These are phyloP conservation scores for Pseudomyrmex gracilis DNA, from an alignment of 1,140 invertebrate genomes.

Conservation along the genomic window DNA sequence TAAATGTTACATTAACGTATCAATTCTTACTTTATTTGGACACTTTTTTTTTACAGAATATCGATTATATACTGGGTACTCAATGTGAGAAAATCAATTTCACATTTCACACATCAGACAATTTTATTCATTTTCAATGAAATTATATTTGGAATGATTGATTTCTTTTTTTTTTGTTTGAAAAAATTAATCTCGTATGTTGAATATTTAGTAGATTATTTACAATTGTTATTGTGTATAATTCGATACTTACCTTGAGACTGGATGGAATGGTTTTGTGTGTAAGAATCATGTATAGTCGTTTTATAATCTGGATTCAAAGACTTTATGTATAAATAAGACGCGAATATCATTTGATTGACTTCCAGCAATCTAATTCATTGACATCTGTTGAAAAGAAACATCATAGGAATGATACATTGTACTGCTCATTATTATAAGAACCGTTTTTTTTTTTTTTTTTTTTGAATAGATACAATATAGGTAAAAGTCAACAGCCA, in stretches of 20 bases:
- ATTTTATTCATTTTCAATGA: slow-evolving; percentile 68
- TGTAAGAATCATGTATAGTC: slow-evolving; percentile 67
- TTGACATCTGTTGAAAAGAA: slow-evolving; percentile 68
- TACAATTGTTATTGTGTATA: slow-evolving; percentile 57
- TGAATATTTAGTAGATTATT: slow-evolving; percentile 21
- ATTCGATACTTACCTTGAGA: slow-evolving; percentile 72
- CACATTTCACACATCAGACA: slow-evolving; percentile 65
- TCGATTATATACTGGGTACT: slow-evolving; percentile 44
- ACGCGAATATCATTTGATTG: slow-evolving; percentile 63
- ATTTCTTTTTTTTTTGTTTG: background rate
- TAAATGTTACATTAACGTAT: too few species aligned
- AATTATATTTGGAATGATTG: slow-evolving; percentile 37
- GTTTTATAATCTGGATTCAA: slow-evolving; percentile 66
- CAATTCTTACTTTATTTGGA: too few species aligned
- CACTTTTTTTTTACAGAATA: background rate
- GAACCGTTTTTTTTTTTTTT: slow-evolving; percentile 69
- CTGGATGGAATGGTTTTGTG: slow-evolving; percentile 56
- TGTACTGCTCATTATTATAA: slow-evolving; percentile 74
- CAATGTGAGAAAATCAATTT: slow-evolving; percentile 51
- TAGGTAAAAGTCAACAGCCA: slow-evolving; percentile 70
- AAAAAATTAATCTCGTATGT: background rate
- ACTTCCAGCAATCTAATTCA: slow-evolving; percentile 67
- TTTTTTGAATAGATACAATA: slow-evolving; percentile 73
- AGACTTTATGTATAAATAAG: slow-evolving; percentile 69
- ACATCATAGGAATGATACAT: slow-evolving; percentile 69